Evolutionary conservation across 2,888 invertebrate species (phyloP), one percentile per base, ranked within the genome.

Genomic region (Drosophila pullipes): DNA sequence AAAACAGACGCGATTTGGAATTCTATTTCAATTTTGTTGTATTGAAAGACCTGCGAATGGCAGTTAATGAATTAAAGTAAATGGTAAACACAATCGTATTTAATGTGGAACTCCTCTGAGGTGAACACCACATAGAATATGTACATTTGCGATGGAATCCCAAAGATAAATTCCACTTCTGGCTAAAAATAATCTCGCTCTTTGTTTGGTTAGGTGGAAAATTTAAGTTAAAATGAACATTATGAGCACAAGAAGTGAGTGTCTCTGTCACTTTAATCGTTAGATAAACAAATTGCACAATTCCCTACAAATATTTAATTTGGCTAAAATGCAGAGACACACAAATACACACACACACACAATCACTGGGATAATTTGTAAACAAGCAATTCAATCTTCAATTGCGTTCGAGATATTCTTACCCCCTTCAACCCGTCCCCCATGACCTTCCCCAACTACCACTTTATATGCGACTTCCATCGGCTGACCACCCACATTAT

Each of bases 241-340:
- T 47, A 3, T 37, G 37, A 25, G 16, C 25, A 4, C 18, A 16
- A 9, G 4, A 25, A 58, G 4, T 35, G n/a, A 39, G 30, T 44
- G 41, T 44, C 37, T 49, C 37, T 65, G 52, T 55, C 63, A 13
- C 41, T 57, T 53, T 62, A 66, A 68, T 65, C 60, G 59, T 9
- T 41, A 33, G 50, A 22, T 57, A 82, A 82, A 76, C 69, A 74
- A 71, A 82, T 73, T 67, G 53, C 66, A 64, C 52, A 50, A 53
- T 64, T 60, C 57, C 58, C 35, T 47, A 18, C 63, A 25, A 47
- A 50, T 68, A 55, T 68, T 61, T 64, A 41, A 41, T 61, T 49
- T 18, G 47, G 30, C n/a, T 30, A 30, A 13, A n/a, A 35, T 25
- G 16, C 47, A 9, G 13, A 25, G 4, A 9, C 13, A 25, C 7